Evolutionary conservation across 2,888 invertebrate species (phyloP).

Genomic region (Lasioglossum villosulum): DNA sequence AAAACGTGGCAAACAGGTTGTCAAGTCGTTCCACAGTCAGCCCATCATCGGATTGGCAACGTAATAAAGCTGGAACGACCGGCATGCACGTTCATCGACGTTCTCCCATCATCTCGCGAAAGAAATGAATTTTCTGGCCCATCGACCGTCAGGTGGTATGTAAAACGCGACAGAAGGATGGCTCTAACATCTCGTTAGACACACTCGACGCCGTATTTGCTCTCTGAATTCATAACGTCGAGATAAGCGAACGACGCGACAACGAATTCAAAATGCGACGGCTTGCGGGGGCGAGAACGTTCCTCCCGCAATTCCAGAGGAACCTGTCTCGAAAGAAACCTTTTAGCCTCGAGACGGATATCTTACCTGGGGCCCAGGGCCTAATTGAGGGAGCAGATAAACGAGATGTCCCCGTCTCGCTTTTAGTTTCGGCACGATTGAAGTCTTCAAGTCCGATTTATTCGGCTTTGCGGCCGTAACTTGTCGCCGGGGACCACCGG

Average conservation of each 20-base stretch:
- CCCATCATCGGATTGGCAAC: background rate
- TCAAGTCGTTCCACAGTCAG: background rate
- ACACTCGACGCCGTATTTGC: slow-evolving; percentile 60
- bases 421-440: background rate
- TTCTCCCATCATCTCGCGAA: background rate
- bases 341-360: slow-evolving; percentile 41
- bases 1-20: background rate
- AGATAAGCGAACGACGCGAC: slow-evolving; percentile 48
- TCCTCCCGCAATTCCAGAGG: slow-evolving; percentile 63
- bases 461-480: background rate
- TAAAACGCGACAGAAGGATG: slow-evolving; percentile 42
- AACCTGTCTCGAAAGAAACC: slow-evolving; percentile 64
- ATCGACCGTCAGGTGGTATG: slow-evolving; percentile 26
- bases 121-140: slow-evolving; percentile 45
- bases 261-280: background rate
- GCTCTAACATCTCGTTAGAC: slow-evolving; percentile 51
- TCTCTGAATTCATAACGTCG: slow-evolving; percentile 51
- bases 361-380: slow-evolving; percentile 3
- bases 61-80: background rate
- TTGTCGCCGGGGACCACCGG: background rate
- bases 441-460: background rate
- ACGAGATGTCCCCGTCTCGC: background rate
- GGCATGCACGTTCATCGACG: background rate
- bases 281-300: slow-evolving; percentile 41
- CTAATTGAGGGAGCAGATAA: slow-evolving; percentile 1